These are phyloP conservation scores for Dinoponera quadriceps DNA, from an alignment of 1,140 invertebrate genomes.

Conservation along the genomic window DNA sequence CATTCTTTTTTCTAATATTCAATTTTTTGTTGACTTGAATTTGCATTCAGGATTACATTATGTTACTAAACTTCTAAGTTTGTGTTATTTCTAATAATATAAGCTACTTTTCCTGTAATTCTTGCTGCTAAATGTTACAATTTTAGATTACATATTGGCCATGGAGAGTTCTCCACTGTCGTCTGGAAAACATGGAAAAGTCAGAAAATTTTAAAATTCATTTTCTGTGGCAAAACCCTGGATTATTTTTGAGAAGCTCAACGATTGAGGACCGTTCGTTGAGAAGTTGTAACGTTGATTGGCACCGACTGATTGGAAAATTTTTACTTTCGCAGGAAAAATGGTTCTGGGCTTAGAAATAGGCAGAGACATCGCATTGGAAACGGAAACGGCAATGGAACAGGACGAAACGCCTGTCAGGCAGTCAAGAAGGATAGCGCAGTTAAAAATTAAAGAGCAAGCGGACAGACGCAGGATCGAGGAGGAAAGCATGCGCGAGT, in stretches of 20 bases:
- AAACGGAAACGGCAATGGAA: slow-evolving; percentile 55
- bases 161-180: too few species aligned
- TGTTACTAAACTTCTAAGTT: too few species aligned
- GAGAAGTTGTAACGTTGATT: neutral
- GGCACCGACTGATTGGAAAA: slow-evolving; percentile 34
- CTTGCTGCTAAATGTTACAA: too few species aligned
- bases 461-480: slow-evolving; percentile 90
- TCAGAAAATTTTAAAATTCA: too few species aligned
- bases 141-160: too few species aligned
- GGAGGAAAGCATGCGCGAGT: slow-evolving; percentile 88
- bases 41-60: too few species aligned
- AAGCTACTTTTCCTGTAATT: too few species aligned
- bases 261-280: neutral
- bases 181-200: too few species aligned
- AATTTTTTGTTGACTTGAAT: too few species aligned
- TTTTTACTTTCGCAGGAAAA: slow-evolving; percentile 76
- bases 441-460: slow-evolving; percentile 94
- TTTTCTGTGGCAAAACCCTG: too few species aligned
- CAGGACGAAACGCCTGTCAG: slow-evolving; percentile 87
- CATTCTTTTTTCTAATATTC: too few species aligned
- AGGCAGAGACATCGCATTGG: slow-evolving; percentile 81
- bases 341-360: slow-evolving; percentile 86
- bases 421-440: slow-evolving; percentile 93
- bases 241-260: neutral
- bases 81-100: too few species aligned